phyloP scores from a whole-genome alignment of 2,113 vertebrate genomes.

The Upupa epops region DNA sequence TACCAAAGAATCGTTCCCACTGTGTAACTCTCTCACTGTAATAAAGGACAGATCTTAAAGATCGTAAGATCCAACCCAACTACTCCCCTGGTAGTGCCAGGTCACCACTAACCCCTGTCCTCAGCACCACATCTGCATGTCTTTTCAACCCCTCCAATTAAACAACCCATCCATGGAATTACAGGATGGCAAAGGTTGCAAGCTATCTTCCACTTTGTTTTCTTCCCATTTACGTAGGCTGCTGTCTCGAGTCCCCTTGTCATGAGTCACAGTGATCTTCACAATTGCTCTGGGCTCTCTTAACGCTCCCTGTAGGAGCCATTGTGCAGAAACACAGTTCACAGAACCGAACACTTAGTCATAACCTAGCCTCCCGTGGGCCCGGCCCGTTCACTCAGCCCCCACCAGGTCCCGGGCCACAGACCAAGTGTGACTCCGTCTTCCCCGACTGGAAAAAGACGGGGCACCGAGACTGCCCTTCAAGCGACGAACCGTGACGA shows the following conservation, averaged over 20 bases:
- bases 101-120: too few relatives aligned
- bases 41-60: background rate
- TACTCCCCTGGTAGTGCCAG: too few relatives aligned
- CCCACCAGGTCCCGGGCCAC: too few relatives aligned
- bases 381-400: background rate
- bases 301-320: fast-evolving
- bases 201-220: background rate
- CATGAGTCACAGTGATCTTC: fast-evolving
- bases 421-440: too few relatives aligned
- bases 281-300: too few relatives aligned
- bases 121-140: too few relatives aligned
- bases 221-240: background rate
- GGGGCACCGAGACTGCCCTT: fast-evolving
- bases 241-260: fast-evolving
- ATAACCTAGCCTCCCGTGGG: fast-evolving
- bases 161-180: too few relatives aligned
- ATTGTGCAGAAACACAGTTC: fast-evolving
- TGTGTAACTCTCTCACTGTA: too few relatives aligned
- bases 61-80: too few relatives aligned
- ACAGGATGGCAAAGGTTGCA: too few relatives aligned
- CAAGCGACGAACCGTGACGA: fast-evolving
- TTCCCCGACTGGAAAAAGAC: fast-evolving
- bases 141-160: too few relatives aligned
- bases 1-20: background rate
- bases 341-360: fast-evolving